Base-by-base conservation (phyloP, 2,113 vertebrate species). In the Gymnocephalus cernua region DNA sequence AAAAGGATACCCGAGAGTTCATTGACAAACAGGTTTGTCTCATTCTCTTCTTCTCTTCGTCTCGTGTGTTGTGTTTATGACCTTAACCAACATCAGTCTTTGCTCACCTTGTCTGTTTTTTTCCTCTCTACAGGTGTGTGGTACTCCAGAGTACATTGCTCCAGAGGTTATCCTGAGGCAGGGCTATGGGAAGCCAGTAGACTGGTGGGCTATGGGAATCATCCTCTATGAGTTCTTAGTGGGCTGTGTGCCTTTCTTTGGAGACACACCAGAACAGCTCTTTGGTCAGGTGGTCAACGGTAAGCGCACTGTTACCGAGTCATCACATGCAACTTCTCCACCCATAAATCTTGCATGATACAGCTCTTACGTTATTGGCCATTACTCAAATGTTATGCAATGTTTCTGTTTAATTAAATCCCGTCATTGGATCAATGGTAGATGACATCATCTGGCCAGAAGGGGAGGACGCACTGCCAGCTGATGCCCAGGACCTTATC, bases 141-240 rank as follows among this genome's bases (percentile, higher is more conserved):
- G 98, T n/a, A 99, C 98, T 0, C 98, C 98, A 0, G 98, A 99
- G 88, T 99, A 99, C 89, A 99, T 99, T 0, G 98, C 98, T 5
- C 98, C 98, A 0, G 98, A 99, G 84, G 98, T 99, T 69, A 98
- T 99, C 91, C 93, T 98, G 89, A 95, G 96, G 54, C 98, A 98
- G 89, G 97, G 98, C 87, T 99, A 99, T 0, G 97, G 98, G 77
- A 99, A 99, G 90, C 97, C 98, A 0, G 98, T 99, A 3, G 98
- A 99, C 93, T 99, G 98, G 98, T 99, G 98, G 98, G 97, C 98
- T 75, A 99, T 99, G 98, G 98, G 98, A 13, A 89, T 99, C 65
- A 93, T 98, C 50, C 95, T 99, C 12, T 99, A 98, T 0, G 97
- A 99, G 91, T 99, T 99, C 86, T 92, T 99, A 29, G 97, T 99